Evolutionary conservation across 1,140 invertebrate genomes (phyloP), one percentile per base, ranked within the genome.

Genomic region (Chionoecetes opilio): DNA sequence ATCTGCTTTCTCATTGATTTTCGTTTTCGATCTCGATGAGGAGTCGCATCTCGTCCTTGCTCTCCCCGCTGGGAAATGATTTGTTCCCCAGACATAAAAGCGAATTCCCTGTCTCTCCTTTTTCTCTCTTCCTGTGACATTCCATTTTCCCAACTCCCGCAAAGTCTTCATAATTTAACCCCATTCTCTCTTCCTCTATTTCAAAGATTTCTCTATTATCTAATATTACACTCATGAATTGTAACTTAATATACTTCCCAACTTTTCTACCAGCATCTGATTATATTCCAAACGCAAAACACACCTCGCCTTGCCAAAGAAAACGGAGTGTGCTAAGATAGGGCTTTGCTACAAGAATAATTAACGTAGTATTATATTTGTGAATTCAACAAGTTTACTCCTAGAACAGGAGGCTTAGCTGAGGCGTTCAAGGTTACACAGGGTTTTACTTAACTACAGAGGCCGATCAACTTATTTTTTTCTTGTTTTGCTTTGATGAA

Each of bases 1-100:
- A 75, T 75, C n/a, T 26, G 63, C 63, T 75, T 75, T 75, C 63
- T 75, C 63, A 75, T 75, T 75, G n/a, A n/a, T 75, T 75, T 75
- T 75, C 63, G 63, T n/a, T n/a, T 75, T 75, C 11, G 21, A 75
- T 8, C 21, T 75, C n/a, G n/a, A 75, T 75, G 63, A 75, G 63
- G 63, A 75, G n/a, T 26, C 63, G 63, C 26, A 75, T 75, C 63
- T 75, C 21, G 63, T n/a, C 63, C n/a, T 75, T 75, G 21, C n/a
- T 75, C 21, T 75, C 63, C n/a, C 63, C 63, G 63, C 63, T 75
- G 63, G n/a, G 63, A 75, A 75, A n/a, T 21, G 63, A n/a, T 26
- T 75, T 75, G 63, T 75, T 75, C 63, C 63, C 21, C 21, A 75
- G 63, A 75, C 63, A 75, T 26, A 75, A n/a, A n/a, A 75, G 63